These are phyloP conservation scores for Ptiloglossa arizonensis DNA, from an alignment of 1,140 invertebrate species.

Conservation along the genomic window DNA sequence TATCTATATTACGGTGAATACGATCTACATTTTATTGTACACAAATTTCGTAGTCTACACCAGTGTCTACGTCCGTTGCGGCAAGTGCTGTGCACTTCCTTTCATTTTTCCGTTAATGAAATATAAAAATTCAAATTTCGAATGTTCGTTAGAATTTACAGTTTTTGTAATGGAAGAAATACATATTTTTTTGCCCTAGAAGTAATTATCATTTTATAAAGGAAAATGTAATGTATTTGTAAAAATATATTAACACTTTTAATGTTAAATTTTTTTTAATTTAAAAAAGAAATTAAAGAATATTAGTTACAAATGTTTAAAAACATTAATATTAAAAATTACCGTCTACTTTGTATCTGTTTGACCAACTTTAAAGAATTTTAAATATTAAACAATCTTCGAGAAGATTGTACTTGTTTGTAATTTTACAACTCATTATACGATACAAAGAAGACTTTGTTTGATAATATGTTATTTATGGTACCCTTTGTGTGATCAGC, in stretches of 20 bases:
- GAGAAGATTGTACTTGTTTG: not conserved
- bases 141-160: not conserved
- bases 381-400: not conserved
- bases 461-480: constrained; percentile 2
- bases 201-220: not conserved
- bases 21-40: not conserved
- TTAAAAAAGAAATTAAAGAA: not conserved
- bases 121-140: not conserved
- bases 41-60: constrained; percentile 24
- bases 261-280: constrained; percentile 10
- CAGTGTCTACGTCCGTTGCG: constrained; percentile 26
- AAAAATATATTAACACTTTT: not conserved
- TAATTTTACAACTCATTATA: not conserved
- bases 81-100: constrained; percentile 7
- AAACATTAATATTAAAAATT: not conserved
- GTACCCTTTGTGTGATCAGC: not conserved
- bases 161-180: not conserved
- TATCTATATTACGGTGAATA: not conserved
- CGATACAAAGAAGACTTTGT: not conserved
- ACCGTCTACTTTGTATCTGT: not conserved
- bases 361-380: not conserved
- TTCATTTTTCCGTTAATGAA: not conserved
- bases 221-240: not conserved
- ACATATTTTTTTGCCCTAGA: no score
- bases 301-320: not conserved